Conservation (phyloP, 2,888 invertebrate species). For the Miltochrista miniata region DNA sequence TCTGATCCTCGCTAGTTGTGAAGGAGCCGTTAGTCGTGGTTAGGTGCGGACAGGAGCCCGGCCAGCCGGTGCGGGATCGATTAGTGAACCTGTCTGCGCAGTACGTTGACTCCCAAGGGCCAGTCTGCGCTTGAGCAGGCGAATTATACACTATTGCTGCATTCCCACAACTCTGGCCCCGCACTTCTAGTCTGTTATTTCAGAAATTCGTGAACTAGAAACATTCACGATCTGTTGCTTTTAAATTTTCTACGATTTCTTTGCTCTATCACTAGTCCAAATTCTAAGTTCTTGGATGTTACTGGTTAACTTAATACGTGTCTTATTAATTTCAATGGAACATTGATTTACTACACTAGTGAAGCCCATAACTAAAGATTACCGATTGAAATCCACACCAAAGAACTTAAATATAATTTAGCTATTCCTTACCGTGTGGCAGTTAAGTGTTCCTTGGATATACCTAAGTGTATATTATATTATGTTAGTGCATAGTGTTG, state of each 20-base stretch:
- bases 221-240: too few relatives aligned
- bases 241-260: too few relatives aligned
- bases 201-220: background rate
- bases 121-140: constrained; percentile 61
- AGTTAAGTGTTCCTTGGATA: too few relatives aligned
- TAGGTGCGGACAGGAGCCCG: constrained; percentile 76
- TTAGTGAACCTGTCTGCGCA: constrained; percentile 78
- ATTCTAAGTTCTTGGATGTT: too few relatives aligned
- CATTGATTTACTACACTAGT: too few relatives aligned
- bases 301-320: too few relatives aligned
- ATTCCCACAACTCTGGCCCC: constrained; percentile 23
- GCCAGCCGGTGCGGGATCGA: constrained; percentile 74
- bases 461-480: background rate
- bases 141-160: constrained; percentile 60
- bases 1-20: constrained; percentile 53
- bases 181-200: background rate
- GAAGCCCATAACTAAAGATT: too few relatives aligned
- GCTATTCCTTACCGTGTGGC: too few relatives aligned
- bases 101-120: constrained; percentile 78
- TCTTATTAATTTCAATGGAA: too few relatives aligned
- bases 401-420: too few relatives aligned
- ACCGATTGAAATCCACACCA: too few relatives aligned
- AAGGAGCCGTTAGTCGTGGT: constrained; percentile 76
- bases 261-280: too few relatives aligned
- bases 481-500: constrained; percentile 28